These are phyloP conservation scores for Paratrypauchen microcephalus DNA, from an alignment of 2,797 vertebrate genomes.

Conservation along the genomic window DNA sequence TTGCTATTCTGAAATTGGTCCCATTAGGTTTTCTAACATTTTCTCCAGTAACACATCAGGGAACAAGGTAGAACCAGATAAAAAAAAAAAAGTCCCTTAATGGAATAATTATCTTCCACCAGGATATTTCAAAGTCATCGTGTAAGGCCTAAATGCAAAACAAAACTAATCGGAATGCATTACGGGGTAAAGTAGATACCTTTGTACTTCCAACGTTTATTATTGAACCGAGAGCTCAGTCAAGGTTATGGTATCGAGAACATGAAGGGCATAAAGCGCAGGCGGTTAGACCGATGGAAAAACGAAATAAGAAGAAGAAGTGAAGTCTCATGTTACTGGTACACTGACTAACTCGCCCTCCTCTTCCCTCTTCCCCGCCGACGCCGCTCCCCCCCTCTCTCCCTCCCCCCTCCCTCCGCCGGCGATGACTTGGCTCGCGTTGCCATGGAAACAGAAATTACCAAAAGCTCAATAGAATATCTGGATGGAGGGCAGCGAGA, in stretches of 20 bases:
- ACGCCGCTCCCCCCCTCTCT: constrained; percentile 49
- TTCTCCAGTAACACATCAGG: constrained; percentile 23
- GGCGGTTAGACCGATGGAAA: constrained; percentile 7
- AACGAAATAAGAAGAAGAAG: constrained; percentile 6
- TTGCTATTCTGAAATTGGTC: constrained; percentile 16
- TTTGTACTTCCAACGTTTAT: not conserved
- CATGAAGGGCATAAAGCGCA: not conserved
- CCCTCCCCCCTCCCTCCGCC: constrained; percentile 36
- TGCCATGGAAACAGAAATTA: constrained; percentile 80
- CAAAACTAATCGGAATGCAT: not conserved
- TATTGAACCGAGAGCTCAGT: not conserved
- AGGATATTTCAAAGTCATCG: not conserved
- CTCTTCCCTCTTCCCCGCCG: constrained; percentile 38
- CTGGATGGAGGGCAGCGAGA: constrained; percentile 43
- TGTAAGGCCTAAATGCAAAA: not conserved
- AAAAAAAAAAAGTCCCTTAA: constrained; percentile 1
- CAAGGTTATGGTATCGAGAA: not conserved
- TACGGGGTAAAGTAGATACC: too few relatives aligned
- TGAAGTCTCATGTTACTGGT: constrained; percentile 44
- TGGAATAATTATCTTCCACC: constrained; percentile 25
- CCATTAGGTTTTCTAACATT: constrained; percentile 23
- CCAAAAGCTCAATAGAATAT: constrained; percentile 69
- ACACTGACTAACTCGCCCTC: constrained; percentile 50
- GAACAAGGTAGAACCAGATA: constrained; percentile 26
- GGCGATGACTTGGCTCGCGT: constrained; percentile 64